Evolutionary conservation across 2,113 vertebrate species (phyloP).

Genomic region (Neogale vison): DNA sequence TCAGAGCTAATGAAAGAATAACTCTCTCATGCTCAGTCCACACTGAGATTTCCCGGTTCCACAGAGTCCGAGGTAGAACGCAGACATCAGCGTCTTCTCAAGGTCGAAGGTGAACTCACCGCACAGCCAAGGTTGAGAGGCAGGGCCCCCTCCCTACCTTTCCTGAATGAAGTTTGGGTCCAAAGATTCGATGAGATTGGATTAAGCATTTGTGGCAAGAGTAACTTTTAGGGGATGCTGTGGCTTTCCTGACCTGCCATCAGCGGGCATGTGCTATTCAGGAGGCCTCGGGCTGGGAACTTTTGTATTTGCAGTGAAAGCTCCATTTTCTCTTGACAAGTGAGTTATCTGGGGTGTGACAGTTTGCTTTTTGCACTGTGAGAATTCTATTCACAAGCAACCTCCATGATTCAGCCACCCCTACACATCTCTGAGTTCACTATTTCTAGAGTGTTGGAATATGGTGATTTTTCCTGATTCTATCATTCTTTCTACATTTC

Average conservation of each 20-base stretch:
- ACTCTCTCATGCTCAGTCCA: background rate
- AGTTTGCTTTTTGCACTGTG: background rate
- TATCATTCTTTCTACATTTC: background rate
- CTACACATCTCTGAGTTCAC: background rate
- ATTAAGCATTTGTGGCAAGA: background rate
- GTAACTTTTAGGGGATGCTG: background rate
- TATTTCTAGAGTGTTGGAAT: background rate
- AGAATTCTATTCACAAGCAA: background rate
- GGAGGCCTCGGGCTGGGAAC: background rate
- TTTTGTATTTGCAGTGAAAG: background rate
- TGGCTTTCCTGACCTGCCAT: background rate
- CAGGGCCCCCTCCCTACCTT: background rate
- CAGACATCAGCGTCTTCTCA: background rate
- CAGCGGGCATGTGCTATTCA: rapidly evolving
- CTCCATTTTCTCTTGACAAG: background rate
- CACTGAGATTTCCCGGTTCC: background rate
- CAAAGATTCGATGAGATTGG: background rate
- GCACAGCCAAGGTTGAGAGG: background rate
- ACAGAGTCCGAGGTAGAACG: background rate
- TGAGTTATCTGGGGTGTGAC: background rate
- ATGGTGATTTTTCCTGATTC: background rate
- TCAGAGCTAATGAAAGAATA: background rate
- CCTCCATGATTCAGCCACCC: background rate
- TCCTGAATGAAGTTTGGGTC: background rate
- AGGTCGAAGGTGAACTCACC: background rate